These are phyloP conservation scores for Carabus problematicus DNA, from an alignment of 2,888 invertebrate species.

Conservation along the genomic window DNA sequence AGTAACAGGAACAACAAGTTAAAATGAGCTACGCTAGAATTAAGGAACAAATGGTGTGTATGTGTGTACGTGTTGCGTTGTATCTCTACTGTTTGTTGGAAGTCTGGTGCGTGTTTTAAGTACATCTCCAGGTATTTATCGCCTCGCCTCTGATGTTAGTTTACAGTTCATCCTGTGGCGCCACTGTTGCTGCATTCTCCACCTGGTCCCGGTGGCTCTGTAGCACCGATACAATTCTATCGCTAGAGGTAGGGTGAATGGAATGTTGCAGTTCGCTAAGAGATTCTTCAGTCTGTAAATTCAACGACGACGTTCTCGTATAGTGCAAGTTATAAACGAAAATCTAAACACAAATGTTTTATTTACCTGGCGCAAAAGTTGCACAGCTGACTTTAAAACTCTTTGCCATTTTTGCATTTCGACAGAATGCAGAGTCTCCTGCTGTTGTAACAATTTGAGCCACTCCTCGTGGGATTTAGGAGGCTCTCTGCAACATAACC, in stretches of 20 bases:
- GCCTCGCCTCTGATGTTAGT: slow-evolving; percentile 1
- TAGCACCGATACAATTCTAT: slow-evolving; percentile 63
- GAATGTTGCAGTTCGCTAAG: slow-evolving; percentile 74
- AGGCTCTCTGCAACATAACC: slow-evolving; percentile 63
- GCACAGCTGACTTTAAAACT: slow-evolving; percentile 74
- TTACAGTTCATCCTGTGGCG: slow-evolving; percentile 43
- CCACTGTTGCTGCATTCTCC: slow-evolving; percentile 20
- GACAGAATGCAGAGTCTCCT: slow-evolving; percentile 79
- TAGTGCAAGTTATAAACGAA: neutral
- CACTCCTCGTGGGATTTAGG: slow-evolving; percentile 83
- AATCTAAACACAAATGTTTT: slow-evolving; percentile 39
- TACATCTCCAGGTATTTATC: slow-evolving; percentile 27
- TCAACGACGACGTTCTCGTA: slow-evolving; percentile 45
- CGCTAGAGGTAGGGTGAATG: slow-evolving; percentile 64
- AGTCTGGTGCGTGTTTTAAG: slow-evolving; percentile 39
- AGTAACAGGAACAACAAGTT: slow-evolving; percentile 40
- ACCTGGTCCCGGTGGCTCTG: slow-evolving; percentile 50
- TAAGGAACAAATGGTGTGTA: slow-evolving; percentile 37
- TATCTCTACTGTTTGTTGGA: slow-evolving; percentile 9
- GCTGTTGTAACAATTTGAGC: slow-evolving; percentile 79
- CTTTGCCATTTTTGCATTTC: slow-evolving; percentile 85
- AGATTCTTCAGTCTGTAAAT: slow-evolving; percentile 77
- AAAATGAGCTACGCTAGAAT: slow-evolving; percentile 36
- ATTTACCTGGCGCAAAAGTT: slow-evolving; percentile 78
- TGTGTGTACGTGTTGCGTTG: slow-evolving; percentile 14